phyloP scores from a whole-genome alignment of 2,797 vertebrate species.

The Bradypus variegatus region DNA sequence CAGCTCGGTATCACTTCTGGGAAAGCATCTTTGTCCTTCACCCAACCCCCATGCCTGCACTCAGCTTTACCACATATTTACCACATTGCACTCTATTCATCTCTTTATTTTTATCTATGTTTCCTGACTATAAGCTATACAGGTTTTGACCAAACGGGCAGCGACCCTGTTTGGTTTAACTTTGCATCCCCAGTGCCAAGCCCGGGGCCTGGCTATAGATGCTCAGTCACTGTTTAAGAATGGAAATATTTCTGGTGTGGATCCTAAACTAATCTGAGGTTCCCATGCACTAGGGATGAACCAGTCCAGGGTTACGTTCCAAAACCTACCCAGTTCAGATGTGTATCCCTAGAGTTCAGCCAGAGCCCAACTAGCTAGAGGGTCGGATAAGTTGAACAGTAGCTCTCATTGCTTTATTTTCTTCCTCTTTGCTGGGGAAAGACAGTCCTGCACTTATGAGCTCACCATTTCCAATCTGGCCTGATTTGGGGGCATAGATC shows the following conservation, averaged over 20 bases:
- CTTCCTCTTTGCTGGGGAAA: not conserved
- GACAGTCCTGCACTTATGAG: not conserved
- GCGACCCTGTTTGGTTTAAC: not conserved
- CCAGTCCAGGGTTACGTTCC: not conserved
- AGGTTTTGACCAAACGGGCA: not conserved
- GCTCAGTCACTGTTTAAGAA: not conserved
- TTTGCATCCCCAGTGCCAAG: not conserved
- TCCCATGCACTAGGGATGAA: constrained; percentile 15
- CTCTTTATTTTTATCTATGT: not conserved
- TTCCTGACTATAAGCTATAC: not conserved
- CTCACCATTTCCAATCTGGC: not conserved
- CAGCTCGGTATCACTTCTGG: not conserved
- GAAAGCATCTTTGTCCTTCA: not conserved
- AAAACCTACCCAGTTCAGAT: not conserved
- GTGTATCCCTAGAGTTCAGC: not conserved
- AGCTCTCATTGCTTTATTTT: not conserved
- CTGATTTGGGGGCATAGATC: not conserved
- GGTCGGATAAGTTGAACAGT: not conserved
- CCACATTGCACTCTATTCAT: not conserved
- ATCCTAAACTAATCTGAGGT: not conserved
- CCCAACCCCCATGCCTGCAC: not conserved
- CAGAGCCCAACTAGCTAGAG: not conserved
- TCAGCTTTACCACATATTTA: not conserved
- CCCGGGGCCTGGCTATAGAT: not conserved
- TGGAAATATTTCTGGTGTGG: not conserved